Evolutionary conservation across 2,797 vertebrate genomes (phyloP).

Genomic region (Sebastes glaucus): DNA sequence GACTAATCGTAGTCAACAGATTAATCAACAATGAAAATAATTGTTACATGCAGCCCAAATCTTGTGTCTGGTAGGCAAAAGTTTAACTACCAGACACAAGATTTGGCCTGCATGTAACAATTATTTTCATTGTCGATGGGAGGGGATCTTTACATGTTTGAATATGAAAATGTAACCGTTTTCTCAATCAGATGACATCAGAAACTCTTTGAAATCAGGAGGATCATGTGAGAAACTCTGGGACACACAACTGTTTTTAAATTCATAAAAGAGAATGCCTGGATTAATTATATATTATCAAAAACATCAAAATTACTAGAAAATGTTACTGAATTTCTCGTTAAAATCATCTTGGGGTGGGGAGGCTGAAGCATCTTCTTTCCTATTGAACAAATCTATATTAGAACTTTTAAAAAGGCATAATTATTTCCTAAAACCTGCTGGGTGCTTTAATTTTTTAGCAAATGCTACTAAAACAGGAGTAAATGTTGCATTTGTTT

Average conservation of each 20-base stretch:
- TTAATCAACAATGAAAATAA: no score
- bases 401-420: not conserved
- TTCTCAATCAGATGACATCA: no score
- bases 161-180: not conserved
- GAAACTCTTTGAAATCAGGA: not conserved
- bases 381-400: not conserved
- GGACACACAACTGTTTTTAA: not conserved
- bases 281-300: not conserved
- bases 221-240: not conserved
- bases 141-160: not conserved
- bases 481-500: not conserved
- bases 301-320: not conserved
- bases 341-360: not conserved
- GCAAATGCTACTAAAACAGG: not conserved
- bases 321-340: not conserved
- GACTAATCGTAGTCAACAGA: no score
- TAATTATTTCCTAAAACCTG: not conserved
- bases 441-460: not conserved
- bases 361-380: not conserved
- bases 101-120: no score
- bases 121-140: no score
- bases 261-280: not conserved
- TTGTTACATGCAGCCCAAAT: no score
- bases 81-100: no score
- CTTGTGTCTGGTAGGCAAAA: not conserved